These are phyloP conservation scores for Heteractis magnifica DNA, from an alignment of 92 coral and sea anemone genomes.

Conservation along the genomic window DNA sequence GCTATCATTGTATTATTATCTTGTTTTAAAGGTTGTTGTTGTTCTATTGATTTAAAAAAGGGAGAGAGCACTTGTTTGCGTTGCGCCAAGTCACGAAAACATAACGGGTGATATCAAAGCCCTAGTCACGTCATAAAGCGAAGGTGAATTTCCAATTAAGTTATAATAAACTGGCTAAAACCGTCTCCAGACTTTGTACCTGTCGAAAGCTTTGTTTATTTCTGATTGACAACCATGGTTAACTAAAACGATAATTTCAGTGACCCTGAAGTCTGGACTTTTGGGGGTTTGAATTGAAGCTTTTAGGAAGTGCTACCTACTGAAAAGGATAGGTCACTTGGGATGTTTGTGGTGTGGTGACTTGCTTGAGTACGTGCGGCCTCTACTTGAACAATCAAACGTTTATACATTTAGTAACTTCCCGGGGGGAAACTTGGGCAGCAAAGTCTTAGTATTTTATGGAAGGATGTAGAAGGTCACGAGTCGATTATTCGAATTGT, in stretches of 20 bases:
- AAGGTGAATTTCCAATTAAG: background rate
- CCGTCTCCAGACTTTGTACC: background rate
- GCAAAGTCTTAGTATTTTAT: background rate
- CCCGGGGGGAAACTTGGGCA: background rate
- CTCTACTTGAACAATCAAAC: background rate
- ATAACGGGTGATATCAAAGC: background rate
- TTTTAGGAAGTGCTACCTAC: background rate
- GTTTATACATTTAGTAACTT: background rate
- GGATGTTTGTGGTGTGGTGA: background rate
- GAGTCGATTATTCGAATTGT: background rate
- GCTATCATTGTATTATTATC: background rate
- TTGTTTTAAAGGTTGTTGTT: background rate
- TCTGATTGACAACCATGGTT: background rate
- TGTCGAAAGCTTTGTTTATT: background rate
- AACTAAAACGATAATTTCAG: background rate
- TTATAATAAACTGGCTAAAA: background rate
- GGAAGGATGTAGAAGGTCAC: background rate
- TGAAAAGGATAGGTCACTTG: background rate
- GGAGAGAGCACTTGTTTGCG: background rate
- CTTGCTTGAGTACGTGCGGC: background rate
- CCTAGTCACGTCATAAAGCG: background rate
- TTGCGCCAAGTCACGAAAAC: slow-evolving; percentile 6
- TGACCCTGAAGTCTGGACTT: background rate
- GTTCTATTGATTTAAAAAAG: background rate
- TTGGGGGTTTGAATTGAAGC: background rate